Conservation (phyloP, 2,797 vertebrate genomes). For the Zenarchopterus dispar region DNA sequence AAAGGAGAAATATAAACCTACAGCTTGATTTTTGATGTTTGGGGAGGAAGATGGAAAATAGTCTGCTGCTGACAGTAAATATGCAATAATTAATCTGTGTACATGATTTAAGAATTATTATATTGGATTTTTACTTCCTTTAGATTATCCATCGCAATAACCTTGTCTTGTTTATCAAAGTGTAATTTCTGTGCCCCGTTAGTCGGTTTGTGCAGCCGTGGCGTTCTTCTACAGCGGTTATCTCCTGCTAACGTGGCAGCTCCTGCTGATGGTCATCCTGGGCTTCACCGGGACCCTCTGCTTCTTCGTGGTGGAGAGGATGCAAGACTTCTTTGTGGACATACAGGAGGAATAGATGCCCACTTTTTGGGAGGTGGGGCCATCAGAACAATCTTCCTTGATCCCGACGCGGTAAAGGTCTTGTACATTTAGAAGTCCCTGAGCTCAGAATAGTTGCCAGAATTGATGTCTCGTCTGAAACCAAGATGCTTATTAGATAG, state of each 20-base stretch:
- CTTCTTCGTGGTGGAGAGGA: slow-evolving; percentile 84
- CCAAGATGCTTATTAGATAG: not conserved
- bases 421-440: not conserved
- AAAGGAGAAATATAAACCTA: no score
- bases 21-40: not conserved
- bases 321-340: slow-evolving; percentile 65
- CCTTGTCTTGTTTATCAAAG: not conserved
- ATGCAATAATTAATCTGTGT: no score
- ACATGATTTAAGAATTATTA: not conserved
- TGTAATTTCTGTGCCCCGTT: not conserved
- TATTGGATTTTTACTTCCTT: not conserved
- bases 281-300: slow-evolving; percentile 82
- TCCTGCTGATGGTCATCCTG: slow-evolving; percentile 81
- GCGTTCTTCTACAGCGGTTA: slow-evolving; percentile 87
- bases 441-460: not conserved
- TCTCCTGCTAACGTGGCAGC: slow-evolving; percentile 82
- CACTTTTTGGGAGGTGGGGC: not conserved
- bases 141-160: not conserved
- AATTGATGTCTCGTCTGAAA: no score
- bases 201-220: slow-evolving; percentile 84
- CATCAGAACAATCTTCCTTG: no score
- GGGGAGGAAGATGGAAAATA: not conserved
- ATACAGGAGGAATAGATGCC: slow-evolving; percentile 42
- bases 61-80: not conserved
- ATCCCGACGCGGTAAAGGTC: slow-evolving; percentile 1